Percentiles rank a stretch among this genome's conserved stretches.
These are phyloP conservation scores for Conus betulinus DNA, from an alignment of 1,140 invertebrate species.

Conservation along the genomic window DNA sequence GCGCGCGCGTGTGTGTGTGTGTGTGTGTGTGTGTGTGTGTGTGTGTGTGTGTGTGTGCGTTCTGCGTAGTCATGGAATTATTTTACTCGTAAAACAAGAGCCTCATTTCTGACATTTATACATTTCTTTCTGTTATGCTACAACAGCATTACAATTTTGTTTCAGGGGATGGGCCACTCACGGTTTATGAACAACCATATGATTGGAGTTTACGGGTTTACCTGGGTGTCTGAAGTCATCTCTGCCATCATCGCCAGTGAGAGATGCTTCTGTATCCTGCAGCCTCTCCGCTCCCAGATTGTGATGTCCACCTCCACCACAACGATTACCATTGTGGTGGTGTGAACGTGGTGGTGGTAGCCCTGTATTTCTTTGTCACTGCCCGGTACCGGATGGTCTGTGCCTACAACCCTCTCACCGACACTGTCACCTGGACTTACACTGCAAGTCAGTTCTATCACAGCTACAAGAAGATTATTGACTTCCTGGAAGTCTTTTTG, in stretches of 20 bases:
- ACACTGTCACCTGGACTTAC: neutral
- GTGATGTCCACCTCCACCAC: neutral
- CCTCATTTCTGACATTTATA: too few relatives aligned
- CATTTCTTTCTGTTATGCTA: too few relatives aligned
- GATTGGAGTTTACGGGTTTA: slow-evolving; percentile 6
- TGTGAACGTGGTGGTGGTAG: neutral
- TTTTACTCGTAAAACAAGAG: too few relatives aligned
- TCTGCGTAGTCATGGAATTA: too few relatives aligned
- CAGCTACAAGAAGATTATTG: neutral
- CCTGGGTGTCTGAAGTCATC: slow-evolving; percentile 1
- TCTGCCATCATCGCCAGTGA: slow-evolving; percentile 30
- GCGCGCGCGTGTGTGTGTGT: too few relatives aligned
- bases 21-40: too few relatives aligned
- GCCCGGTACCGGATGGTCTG: slow-evolving; percentile 1
- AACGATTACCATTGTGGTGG: neutral
- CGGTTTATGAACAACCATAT: neutral
- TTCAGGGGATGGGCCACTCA: neutral
- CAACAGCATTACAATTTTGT: too few relatives aligned
- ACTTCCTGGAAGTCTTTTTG: neutral
- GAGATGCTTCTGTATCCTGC: slow-evolving; percentile 26
- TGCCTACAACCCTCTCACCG: neutral
- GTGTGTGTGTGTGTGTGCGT: too few relatives aligned
- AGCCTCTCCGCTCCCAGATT: slow-evolving; percentile 3
- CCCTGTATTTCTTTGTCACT: neutral
- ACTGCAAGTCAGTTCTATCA: neutral